These are phyloP conservation scores for Poecilus cupreus DNA, from an alignment of 2,888 invertebrate genomes.

Conservation along the genomic window DNA sequence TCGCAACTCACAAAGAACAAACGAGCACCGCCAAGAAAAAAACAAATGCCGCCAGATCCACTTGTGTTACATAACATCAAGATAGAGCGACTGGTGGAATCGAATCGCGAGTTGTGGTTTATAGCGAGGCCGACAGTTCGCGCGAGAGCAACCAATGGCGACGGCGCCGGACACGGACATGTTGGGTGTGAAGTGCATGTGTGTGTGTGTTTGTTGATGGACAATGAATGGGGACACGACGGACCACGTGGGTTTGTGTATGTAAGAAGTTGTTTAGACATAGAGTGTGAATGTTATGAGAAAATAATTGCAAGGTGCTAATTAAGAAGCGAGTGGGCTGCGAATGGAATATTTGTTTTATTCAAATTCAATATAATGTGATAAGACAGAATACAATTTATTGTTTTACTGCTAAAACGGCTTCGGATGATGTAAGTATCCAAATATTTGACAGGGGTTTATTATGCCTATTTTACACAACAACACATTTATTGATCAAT, in stretches of 20 bases:
- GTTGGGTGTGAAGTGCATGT: neutral
- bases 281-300: too few species aligned
- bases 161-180: neutral
- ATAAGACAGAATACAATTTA: too few species aligned
- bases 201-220: neutral
- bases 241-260: constrained; percentile 32
- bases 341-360: too few species aligned
- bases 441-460: too few species aligned
- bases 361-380: too few species aligned
- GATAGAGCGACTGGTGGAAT: constrained; percentile 17
- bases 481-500: too few species aligned
- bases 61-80: neutral
- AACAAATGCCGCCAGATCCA: neutral
- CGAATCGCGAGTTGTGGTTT: constrained; percentile 28
- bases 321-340: too few species aligned
- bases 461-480: too few species aligned
- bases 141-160: neutral
- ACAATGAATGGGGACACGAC: constrained; percentile 26
- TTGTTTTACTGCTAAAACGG: too few species aligned
- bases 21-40: neutral
- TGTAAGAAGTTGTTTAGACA: too few species aligned
- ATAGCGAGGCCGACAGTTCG: constrained; percentile 46
- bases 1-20: neutral
- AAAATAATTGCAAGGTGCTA: too few species aligned
- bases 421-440: too few species aligned